Base-by-base conservation (phyloP, 2,797 vertebrate species). In the Anabas testudineus region DNA sequence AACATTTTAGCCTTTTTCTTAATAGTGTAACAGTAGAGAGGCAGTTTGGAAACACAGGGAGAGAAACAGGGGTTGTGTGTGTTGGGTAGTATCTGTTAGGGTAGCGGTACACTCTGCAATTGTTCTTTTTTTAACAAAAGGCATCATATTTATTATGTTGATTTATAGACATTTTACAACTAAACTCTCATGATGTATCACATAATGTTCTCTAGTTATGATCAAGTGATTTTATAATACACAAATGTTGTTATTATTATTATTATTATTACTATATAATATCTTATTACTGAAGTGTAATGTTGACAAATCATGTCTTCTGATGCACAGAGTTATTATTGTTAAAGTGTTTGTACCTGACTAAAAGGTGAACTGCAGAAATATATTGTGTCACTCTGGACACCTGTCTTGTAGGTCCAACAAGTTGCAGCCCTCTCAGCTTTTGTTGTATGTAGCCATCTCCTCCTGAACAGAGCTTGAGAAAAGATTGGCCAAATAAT, bases 401-500 rank as follows among this genome's bases (percentile, higher is more conserved):
- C 8, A 30, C 10, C 16, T 52, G 52, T 15, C 10, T 19, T 59
- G 7, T 45, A 54, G 26, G 24, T 71, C 14, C 5, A 42, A 46
- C 2, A 32, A 13, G 10, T 46, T 14, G 1, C 21, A 19, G 19
- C 18, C 5, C 3, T 65, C 22, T 92, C 70, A 93, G 5, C 45
- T 66, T 88, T 93, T 92, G 62, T 67, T 71, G 83, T 97, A 98
- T 77, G 93, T 76, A 26, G 53, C 85, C 56, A 97, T 85, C 92
- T 99, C 98, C 62, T 96, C 91, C 80, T 94, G 81, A 45, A 93
- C 89, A 69, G 89, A 94, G 26, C 82, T 70, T 71, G 95, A 47
- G 81, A 98, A 98, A 54, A 97, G 93, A 89, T 95, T 81, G 51
- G 90, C 92, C 37, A 89, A 72, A 59, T 88, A 57, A 32, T 95